Conservation (phyloP, 2,888 invertebrate genomes). For the Drosophila pullipes region DNA sequence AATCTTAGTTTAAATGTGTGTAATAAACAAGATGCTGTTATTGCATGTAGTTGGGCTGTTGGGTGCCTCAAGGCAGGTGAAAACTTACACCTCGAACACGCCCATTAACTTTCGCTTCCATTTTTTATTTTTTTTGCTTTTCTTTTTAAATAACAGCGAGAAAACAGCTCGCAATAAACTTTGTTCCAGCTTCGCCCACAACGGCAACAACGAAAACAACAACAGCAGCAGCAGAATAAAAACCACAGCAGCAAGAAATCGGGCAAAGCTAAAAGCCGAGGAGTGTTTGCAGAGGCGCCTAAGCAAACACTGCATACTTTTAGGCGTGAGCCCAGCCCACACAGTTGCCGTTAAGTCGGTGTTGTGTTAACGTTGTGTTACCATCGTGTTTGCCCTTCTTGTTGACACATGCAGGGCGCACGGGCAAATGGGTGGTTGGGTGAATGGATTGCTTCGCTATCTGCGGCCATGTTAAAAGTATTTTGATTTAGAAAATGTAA, state of each 20-base stretch:
- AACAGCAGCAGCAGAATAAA: background rate
- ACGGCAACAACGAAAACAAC: conserved; percentile 30
- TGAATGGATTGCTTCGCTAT: conserved; percentile 23
- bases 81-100: conserved; percentile 46
- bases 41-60: conserved; percentile 57
- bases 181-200: conserved; percentile 50
- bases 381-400: conserved; percentile 44
- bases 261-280: conserved; percentile 15
- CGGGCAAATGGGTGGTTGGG: conserved; percentile 9
- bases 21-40: conserved; percentile 47
- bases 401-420: conserved; percentile 62
- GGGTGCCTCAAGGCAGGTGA: conserved; percentile 20
- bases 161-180: conserved; percentile 54
- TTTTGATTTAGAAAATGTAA: conserved; percentile 79
- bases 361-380: conserved; percentile 46
- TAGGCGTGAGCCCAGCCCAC: conserved; percentile 45
- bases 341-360: conserved; percentile 44
- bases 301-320: conserved; percentile 74
- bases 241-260: conserved; percentile 25
- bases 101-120: conserved; percentile 42
- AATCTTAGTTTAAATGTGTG: conserved; percentile 32
- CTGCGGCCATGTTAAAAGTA: conserved; percentile 61
- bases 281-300: conserved; percentile 62
- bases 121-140: background rate
- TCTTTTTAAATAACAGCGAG: conserved; percentile 37